Conservation (phyloP, 2,113 vertebrate species). For the Hylia prasina region DNA sequence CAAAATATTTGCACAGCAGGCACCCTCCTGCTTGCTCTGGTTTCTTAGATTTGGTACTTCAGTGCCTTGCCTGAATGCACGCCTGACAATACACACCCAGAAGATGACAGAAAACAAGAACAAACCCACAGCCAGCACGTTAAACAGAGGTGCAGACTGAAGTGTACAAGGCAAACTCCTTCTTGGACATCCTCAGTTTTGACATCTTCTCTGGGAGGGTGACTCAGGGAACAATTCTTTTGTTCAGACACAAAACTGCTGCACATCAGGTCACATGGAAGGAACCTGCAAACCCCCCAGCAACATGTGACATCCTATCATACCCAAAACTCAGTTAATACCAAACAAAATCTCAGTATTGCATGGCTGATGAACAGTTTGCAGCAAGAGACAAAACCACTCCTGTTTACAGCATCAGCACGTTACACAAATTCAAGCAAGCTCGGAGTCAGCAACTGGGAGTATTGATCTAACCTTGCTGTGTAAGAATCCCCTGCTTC, state of each 20-base stretch:
- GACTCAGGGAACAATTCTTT: neutral
- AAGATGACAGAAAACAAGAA: neutral
- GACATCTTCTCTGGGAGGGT: neutral
- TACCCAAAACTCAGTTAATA: neutral
- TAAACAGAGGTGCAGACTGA: neutral
- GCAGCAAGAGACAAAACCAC: neutral
- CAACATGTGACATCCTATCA: neutral
- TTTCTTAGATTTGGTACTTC: neutral
- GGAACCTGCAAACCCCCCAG: neutral
- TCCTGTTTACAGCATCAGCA: neutral
- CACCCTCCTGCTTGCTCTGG: neutral
- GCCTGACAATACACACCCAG: neutral
- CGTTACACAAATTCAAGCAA: neutral
- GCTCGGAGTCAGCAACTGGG: neutral
- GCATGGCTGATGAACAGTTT: neutral
- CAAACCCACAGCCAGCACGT: neutral
- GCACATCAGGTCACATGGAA: neutral
- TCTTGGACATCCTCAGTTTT: neutral
- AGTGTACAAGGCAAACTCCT: neutral
- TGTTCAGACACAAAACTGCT: neutral
- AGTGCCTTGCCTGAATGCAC: neutral
- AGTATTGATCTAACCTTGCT: neutral
- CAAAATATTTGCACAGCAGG: neutral
- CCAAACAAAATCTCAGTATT: neutral
- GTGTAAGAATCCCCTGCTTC: neutral